Percentiles rank a stretch among this genome's conserved stretches.
Evolutionary conservation across 2,888 invertebrate genomes (phyloP).

Genomic region (Achlya flavicornis): DNA sequence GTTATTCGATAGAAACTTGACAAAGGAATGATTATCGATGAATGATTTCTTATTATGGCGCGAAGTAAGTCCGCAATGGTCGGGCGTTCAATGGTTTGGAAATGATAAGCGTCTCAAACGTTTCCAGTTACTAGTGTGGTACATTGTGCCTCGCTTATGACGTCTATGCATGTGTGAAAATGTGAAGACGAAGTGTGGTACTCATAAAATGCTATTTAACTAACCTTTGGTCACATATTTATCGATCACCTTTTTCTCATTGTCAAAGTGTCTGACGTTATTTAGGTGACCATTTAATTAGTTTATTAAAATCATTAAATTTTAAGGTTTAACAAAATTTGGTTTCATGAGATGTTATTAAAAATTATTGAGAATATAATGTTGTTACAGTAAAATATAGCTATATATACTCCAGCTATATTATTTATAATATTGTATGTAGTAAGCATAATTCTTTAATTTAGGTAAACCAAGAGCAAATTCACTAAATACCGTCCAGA

Average conservation of each 20-base stretch:
- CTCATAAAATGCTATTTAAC: too few species aligned
- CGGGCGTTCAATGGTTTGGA: constrained; percentile 58
- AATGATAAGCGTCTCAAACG: constrained; percentile 65
- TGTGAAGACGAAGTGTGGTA: not conserved
- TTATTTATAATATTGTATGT: too few species aligned
- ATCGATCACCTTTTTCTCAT: too few species aligned
- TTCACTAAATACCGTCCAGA: constrained; percentile 68
- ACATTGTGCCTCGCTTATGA: constrained; percentile 30
- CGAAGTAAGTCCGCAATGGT: constrained; percentile 49
- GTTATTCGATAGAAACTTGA: constrained; percentile 8
- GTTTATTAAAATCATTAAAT: too few species aligned
- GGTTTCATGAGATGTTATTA: too few species aligned
- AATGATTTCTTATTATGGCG: constrained; percentile 62
- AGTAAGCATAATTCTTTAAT: not conserved
- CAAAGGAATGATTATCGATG: constrained; percentile 35
- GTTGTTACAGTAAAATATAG: too few species aligned
- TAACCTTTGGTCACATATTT: too few species aligned
- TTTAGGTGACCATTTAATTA: too few species aligned
- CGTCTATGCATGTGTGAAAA: not conserved
- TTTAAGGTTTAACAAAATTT: too few species aligned
- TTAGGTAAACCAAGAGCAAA: constrained; percentile 41
- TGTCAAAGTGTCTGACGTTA: too few species aligned
- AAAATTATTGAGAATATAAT: too few species aligned
- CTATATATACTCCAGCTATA: too few species aligned
- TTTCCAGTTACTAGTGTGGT: constrained; percentile 48